Base-by-base conservation (phyloP, 2,113 vertebrate genomes). In the Pitta sordida region DNA sequence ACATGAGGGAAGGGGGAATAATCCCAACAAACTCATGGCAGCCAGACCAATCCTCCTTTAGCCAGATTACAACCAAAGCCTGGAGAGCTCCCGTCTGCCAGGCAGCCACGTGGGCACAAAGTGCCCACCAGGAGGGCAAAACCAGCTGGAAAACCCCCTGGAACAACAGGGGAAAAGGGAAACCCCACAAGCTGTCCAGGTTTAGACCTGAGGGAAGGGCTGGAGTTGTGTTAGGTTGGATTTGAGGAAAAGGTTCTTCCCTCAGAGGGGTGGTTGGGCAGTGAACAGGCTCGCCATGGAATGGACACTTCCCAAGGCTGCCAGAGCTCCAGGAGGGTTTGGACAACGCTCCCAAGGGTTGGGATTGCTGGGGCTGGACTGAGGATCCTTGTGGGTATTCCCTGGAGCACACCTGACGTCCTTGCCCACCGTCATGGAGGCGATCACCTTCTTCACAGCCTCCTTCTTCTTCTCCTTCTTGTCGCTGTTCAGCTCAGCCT, bases 391-490 rank as follows among this genome's bases (percentile, higher is more conserved):
- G 6, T 3, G 30, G 29, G 24, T 48, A n/a, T n/a, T n/a, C 37
- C 18, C 39, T 7, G 1, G 10, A 46, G 30, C 82, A 2, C 93
- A 99, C 99, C 99, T 99, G 97, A 99, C 99, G 15, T 99, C 99
- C 92, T 99, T 99, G 90, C 99, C 99, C 2, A 99, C 99, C 0
- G 99, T 99, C 99, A 99, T 99, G 15, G 99, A 99, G 0, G 99
- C 99, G 3, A 99, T 99, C 96, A 99, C 99, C 97, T 99, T 99
- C 97, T 99, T 99, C 93, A 99, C 99, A 0, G 99, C 99, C 95
- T 99, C 99, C 93, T 99, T 99, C 97, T 99, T 99, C 98, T 99
- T 99, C 97, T 99, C 99, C 92, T 99, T 99, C 97, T 99, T 99
- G 97, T 99, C 99, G 7, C 99, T 99, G 98, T 99, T 99, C 43